These are phyloP conservation scores for Squalus acanthias DNA, from an alignment of 2,797 vertebrate genomes.

Conservation along the genomic window DNA sequence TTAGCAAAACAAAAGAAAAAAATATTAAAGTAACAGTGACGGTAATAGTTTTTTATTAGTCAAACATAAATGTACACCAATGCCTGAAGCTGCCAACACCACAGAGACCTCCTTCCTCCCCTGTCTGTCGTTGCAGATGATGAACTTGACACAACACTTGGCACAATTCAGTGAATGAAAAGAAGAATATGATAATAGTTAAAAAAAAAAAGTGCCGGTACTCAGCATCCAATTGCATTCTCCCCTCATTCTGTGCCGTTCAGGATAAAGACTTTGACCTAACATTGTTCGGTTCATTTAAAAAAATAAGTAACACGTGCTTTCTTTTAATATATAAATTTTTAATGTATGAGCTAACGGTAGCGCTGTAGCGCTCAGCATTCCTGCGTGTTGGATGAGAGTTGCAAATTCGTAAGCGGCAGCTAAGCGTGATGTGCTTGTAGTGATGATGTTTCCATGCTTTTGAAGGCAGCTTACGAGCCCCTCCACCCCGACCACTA, in stretches of 20 bases:
- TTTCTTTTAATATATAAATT: not conserved
- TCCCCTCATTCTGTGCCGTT: not conserved
- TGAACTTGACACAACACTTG: not conserved
- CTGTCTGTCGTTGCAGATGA: not conserved
- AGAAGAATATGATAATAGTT: not conserved
- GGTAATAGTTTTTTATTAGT: not conserved
- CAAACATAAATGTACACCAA: not conserved
- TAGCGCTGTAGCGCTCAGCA: no score
- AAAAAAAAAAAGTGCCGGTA: no score
- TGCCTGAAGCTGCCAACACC: not conserved
- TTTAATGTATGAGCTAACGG: not conserved
- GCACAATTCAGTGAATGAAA: not conserved
- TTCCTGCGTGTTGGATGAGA: not conserved
- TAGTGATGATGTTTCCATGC: not conserved
- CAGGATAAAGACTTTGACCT: not conserved
- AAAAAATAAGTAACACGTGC: not conserved
- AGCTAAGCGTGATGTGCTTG: not conserved
- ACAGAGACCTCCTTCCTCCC: not conserved
- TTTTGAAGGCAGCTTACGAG: not conserved
- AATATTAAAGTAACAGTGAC: not conserved
- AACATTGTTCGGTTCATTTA: not conserved
- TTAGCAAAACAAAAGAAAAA: not conserved
- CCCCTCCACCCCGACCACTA: not conserved
- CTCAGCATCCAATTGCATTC: not conserved
- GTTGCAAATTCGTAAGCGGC: not conserved